A percentile compares a stretch with the other conserved stretches of the same genome.
Evolutionary conservation across 2,888 invertebrate genomes (phyloP).

Genomic region (Acanthacorydalis orientalis): DNA sequence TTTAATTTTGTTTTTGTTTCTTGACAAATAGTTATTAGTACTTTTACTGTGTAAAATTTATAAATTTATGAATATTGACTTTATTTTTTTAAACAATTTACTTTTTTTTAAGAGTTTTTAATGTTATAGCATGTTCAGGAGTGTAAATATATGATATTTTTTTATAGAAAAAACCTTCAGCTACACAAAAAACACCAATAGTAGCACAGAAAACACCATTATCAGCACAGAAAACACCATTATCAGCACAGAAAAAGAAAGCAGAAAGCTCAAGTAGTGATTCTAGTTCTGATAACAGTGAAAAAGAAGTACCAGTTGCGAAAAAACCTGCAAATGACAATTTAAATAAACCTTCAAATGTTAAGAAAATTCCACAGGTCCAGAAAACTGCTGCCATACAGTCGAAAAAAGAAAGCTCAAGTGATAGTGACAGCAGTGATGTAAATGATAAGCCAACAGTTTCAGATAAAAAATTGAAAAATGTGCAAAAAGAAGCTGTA

Average conservation of each 20-base stretch:
- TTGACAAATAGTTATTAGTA: no score
- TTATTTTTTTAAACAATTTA: no score
- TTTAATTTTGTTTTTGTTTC: no score
- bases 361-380: background rate
- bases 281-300: conserved; percentile 33
- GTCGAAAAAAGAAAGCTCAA: conserved; percentile 11
- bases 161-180: no score
- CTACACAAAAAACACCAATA: no score
- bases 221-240: background rate
- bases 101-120: no score
- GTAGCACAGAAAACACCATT: no score
- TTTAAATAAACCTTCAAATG: no score
- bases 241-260: conserved; percentile 17
- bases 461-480: conserved; percentile 8
- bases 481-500: background rate
- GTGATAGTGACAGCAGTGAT: conserved; percentile 9
- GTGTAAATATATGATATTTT: no score
- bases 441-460: conserved; percentile 15
- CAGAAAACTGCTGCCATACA: conserved; percentile 10
- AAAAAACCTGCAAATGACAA: conserved; percentile 10
- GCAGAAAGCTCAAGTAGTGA: conserved; percentile 27
- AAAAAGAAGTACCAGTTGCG: conserved; percentile 13
- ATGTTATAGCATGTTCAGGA: no score
- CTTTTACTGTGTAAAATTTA: no score
- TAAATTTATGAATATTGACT: no score